Base-by-base conservation (phyloP, 2,888 invertebrate genomes). In the Euspilapteryx auroguttella region DNA sequence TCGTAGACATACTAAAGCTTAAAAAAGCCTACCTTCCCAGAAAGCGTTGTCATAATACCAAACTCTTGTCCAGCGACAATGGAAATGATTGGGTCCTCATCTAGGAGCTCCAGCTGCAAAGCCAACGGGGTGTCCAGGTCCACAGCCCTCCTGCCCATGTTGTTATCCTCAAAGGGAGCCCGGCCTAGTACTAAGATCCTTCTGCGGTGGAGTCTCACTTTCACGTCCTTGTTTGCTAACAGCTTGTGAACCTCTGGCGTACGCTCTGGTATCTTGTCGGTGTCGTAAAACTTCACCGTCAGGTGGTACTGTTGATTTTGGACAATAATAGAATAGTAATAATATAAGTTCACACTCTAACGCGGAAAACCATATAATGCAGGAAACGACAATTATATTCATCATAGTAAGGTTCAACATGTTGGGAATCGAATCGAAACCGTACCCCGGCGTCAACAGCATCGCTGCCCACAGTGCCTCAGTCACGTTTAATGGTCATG, bases 41-140 rank as follows among this genome's bases (percentile, higher is more conserved):
- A 85, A n/a, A 81, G 73, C 4, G 93, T 94, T 42, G 85, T 82
- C 3, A 95, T 77, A 23, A 96, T 63, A 2, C 87, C 89, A 57
- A 97, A 96, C 44, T 96, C 95, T 58, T 94, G 94, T 14, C 94
- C 95, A 24, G 89, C 86, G 24, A 83, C 81, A 29, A 96, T 85
- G 26, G 81, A 80, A 8, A 81, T 68, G 1, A 90, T 79, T 41
- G 94, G 94, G 42, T 94, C 91, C 39, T 94, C 93, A 37, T 84
- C 78, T 12, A 68, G 69, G 11, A 81, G 57, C 37, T 81, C 80
- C 0, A 80, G 62, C 32, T 81, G 81, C 45, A 80, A 75, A 3
- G 77, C 79, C 5, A 78, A 59, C 4, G 79, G 79, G 0, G 69
- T 53, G 5, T 80, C 78, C 12, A 76, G 55, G 32, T 78, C 64